These are phyloP conservation scores for Coilia nasus DNA, from an alignment of 2,797 vertebrate species.

Conservation along the genomic window DNA sequence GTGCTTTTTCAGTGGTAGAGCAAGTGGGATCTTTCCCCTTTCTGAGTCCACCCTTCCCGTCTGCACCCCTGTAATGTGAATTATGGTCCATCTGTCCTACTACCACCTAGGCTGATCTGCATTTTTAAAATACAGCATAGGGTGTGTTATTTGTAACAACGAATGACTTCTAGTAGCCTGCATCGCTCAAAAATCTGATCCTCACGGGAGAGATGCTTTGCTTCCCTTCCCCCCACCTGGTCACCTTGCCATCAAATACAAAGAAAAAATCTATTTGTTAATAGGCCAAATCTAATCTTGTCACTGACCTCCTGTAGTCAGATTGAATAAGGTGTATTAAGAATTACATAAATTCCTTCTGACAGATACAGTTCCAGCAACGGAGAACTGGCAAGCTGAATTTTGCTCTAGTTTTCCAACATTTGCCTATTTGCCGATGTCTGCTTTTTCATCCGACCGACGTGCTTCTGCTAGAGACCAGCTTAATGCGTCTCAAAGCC, in stretches of 20 bases:
- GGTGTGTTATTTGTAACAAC: not conserved
- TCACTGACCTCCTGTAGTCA: not conserved
- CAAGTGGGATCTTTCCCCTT: not conserved
- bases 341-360: not conserved
- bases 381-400: not conserved
- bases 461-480: not conserved
- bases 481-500: not conserved
- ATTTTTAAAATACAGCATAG: not conserved
- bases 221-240: not conserved
- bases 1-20: not conserved
- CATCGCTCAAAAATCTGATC: not conserved
- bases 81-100: not conserved
- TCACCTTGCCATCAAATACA: not conserved
- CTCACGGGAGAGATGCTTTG: not conserved
- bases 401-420: not conserved
- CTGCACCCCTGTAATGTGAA: not conserved
- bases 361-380: not conserved
- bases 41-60: not conserved
- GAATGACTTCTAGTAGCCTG: not conserved
- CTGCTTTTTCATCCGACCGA: not conserved
- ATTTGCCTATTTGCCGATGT: not conserved
- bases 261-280: not conserved
- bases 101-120: not conserved
- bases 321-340: not conserved
- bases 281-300: not conserved